Conservation (phyloP, 2,888 invertebrate genomes). For the Dryobota labecula region DNA sequence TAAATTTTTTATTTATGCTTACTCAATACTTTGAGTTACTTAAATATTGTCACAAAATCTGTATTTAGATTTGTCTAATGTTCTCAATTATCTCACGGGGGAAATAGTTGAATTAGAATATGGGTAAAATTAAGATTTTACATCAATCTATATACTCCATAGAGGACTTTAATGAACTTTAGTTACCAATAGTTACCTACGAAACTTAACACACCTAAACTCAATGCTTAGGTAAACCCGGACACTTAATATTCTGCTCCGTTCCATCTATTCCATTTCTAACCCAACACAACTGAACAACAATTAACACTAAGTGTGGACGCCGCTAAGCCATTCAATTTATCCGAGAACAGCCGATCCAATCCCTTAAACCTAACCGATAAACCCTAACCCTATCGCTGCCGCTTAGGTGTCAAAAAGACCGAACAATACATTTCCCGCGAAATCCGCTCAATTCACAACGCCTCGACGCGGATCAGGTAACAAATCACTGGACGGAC, state of each 20-base stretch:
- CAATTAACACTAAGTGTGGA: constrained; percentile 55
- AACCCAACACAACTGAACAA: constrained; percentile 14
- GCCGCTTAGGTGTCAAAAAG: constrained; percentile 69
- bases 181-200: neutral
- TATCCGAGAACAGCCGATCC: constrained; percentile 55
- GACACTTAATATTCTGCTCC: constrained; percentile 18
- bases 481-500: constrained; percentile 71
- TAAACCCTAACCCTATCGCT: constrained; percentile 64
- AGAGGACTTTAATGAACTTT: neutral
- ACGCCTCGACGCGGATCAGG: constrained; percentile 67
- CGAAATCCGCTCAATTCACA: constrained; percentile 70
- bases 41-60: neutral
- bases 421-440: constrained; percentile 67
- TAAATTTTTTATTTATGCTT: neutral
- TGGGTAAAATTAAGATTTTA: neutral
- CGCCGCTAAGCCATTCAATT: constrained; percentile 62
- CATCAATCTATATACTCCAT: neutral
- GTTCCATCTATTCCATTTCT: constrained; percentile 3
- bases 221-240: neutral
- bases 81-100: neutral
- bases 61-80: neutral
- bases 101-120: neutral
- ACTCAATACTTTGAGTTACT: neutral
- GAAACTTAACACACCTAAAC: neutral
- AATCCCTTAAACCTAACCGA: constrained; percentile 65